These are phyloP conservation scores for Antrozous pallidus DNA, from an alignment of 2,797 vertebrate species.

Conservation along the genomic window DNA sequence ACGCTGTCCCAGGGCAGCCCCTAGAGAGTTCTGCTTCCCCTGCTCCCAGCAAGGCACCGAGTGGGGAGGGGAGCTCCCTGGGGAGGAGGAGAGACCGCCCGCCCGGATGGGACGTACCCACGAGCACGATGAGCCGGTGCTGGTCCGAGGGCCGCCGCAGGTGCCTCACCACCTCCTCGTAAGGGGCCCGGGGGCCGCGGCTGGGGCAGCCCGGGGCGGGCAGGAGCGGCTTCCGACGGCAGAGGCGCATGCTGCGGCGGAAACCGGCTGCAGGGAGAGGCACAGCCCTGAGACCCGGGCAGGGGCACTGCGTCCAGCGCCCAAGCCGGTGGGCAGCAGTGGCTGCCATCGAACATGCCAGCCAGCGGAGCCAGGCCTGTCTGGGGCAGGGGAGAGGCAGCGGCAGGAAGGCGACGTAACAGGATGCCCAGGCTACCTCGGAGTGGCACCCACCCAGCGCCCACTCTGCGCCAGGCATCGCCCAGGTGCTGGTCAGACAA, in stretches of 20 bases:
- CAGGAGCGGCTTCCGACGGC: constrained; percentile 84
- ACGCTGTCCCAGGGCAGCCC: neutral
- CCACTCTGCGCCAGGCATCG: neutral
- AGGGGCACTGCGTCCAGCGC: accelerated
- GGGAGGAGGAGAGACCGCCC: neutral
- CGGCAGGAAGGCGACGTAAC: neutral
- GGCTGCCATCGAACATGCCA: neutral
- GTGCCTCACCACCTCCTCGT: constrained; percentile 94
- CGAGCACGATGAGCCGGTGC: constrained; percentile 88
- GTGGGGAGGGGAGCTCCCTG: neutral
- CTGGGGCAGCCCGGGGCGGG: constrained; percentile 77
- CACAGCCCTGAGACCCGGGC: neutral
- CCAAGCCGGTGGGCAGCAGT: neutral
- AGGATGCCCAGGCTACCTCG: neutral
- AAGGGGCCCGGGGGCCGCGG: constrained; percentile 85
- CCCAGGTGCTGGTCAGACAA: neutral
- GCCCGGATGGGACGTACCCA: constrained; percentile 84
- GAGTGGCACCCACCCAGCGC: neutral
- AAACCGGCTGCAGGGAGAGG: constrained; percentile 87
- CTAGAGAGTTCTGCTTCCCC: neutral
- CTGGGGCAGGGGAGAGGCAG: neutral
- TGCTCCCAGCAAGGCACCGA: neutral
- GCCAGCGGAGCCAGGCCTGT: neutral
- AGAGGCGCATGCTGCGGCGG: constrained; percentile 93
- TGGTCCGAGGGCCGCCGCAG: constrained; percentile 87